Base-by-base conservation (phyloP, 1,140 invertebrate genomes). In the Dreissena rostriformis region DNA sequence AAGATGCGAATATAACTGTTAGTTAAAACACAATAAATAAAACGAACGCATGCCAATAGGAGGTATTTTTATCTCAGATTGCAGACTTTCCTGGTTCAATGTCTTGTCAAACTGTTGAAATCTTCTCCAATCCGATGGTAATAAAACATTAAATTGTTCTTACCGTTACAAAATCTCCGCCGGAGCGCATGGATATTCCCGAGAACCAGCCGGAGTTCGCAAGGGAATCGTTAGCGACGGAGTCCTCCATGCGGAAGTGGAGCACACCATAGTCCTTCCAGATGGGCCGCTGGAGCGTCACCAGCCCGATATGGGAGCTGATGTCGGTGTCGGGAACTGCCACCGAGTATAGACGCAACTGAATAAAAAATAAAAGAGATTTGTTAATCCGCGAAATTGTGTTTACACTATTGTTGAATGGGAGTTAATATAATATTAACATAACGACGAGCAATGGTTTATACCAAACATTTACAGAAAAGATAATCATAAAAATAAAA, bases 221-320 rank as follows among this genome's bases (percentile, higher is more conserved):
- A 29, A 82, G 61, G 66, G 65, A 67, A 0, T 28, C 57, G 0
- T 51, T 52, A 7, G 39, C 61, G 1, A 71, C 7, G 10, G 71
- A n/a, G n/a, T 82, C 80, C 39, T 82, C 80, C 68, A 82, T 73
- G 55, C 53, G 57, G 63, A 75, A 82, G 49, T 82, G 80, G 22
- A 82, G n/a, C 17, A 82, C 65, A 0, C 71, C 80, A 57, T 82
- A 82, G 28, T 75, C 80, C 55, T 82, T 82, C 53, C 53, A 82
- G 10, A 82, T 49, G n/a, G 71, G 71, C 17, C 61, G 52, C 66
- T 82, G 57, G 11, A 82, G 57, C 10, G 80, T 51, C 19, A 82
- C 80, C 24, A 82, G 24, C 22, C 71, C 53, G 7, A 82, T 82
- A 28, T 82, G 80, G 55, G 28, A 19, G 0, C 61, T 55, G 0